Percentiles rank a stretch among this genome's conserved stretches.
Evolutionary conservation across 2,888 invertebrate genomes (phyloP).

Genomic region (Elegia similella): DNA sequence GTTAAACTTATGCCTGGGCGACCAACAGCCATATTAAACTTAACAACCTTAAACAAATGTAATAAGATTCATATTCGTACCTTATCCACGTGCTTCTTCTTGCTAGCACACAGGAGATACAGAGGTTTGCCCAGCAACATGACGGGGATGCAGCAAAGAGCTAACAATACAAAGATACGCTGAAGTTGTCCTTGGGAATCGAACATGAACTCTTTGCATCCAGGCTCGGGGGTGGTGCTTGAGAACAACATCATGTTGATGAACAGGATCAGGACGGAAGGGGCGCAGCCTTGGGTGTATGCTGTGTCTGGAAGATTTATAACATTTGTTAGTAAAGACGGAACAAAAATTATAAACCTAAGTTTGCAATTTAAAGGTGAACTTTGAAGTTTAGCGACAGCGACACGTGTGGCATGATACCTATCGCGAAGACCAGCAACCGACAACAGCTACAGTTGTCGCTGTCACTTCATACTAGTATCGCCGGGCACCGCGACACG

Average conservation of each 20-base stretch:
- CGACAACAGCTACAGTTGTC: too few species aligned
- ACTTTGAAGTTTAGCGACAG: neutral
- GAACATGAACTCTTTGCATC: conserved; percentile 85
- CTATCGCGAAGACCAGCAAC: too few species aligned
- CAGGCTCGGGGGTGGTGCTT: conserved; percentile 55
- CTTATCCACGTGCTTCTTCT: conserved; percentile 58
- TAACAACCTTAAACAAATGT: neutral
- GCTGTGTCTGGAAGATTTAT: conserved; percentile 44
- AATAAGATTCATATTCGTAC: conserved; percentile 30
- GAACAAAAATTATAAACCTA: too few species aligned
- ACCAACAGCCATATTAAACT: too few species aligned
- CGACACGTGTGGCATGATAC: too few species aligned
- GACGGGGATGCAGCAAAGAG: conserved; percentile 93
- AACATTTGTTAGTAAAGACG: too few species aligned
- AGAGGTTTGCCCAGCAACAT: conserved; percentile 97
- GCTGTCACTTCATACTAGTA: too few species aligned
- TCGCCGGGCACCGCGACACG: too few species aligned
- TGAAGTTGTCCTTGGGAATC: conserved; percentile 87
- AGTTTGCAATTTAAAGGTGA: neutral
- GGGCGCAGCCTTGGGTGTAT: conserved; percentile 87
- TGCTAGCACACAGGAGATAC: conserved; percentile 81
- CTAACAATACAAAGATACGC: conserved; percentile 88
- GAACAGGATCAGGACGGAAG: conserved; percentile 97
- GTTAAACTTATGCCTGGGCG: too few species aligned
- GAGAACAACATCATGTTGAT: conserved; percentile 99